phyloP scores from a whole-genome alignment of 2,113 vertebrate species.

The Stercorarius parasiticus region DNA sequence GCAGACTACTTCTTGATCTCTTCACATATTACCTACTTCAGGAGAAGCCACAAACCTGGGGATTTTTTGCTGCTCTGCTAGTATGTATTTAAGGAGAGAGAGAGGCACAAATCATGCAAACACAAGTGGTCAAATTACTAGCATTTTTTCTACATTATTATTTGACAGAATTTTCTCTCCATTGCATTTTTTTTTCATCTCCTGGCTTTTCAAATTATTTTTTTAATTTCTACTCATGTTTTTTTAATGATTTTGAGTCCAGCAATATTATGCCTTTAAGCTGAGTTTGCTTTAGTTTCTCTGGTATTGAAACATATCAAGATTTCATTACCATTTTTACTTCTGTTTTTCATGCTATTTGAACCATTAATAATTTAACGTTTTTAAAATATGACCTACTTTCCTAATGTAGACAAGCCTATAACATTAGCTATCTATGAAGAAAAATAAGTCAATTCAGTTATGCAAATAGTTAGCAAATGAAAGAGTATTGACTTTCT shows the following conservation, averaged over 20 bases:
- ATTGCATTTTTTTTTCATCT: neutral
- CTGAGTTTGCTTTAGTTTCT: slow-evolving; percentile 8
- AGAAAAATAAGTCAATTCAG: slow-evolving; percentile 5
- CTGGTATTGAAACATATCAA: neutral
- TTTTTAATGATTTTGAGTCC: neutral
- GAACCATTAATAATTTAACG: slow-evolving; percentile 23
- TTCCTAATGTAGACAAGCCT: slow-evolving; percentile 7
- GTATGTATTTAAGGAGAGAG: neutral
- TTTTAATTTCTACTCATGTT: neutral
- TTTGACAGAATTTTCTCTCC: neutral
- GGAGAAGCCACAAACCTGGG: neutral
- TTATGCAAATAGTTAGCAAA: slow-evolving; percentile 23
- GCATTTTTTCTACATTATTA: neutral
- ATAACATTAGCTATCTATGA: neutral
- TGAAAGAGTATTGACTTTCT: neutral
- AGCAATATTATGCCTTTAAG: neutral
- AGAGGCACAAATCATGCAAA: neutral
- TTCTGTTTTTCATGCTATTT: neutral
- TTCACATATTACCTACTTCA: neutral
- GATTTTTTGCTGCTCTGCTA: neutral
- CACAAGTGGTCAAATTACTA: neutral
- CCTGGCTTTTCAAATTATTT: neutral
- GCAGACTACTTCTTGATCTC: neutral
- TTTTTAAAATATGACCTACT: slow-evolving; percentile 29
- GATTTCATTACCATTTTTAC: slow-evolving; percentile 6